phyloP scores from a whole-genome alignment of 2,888 invertebrate species.

The Branchellion lobata region DNA sequence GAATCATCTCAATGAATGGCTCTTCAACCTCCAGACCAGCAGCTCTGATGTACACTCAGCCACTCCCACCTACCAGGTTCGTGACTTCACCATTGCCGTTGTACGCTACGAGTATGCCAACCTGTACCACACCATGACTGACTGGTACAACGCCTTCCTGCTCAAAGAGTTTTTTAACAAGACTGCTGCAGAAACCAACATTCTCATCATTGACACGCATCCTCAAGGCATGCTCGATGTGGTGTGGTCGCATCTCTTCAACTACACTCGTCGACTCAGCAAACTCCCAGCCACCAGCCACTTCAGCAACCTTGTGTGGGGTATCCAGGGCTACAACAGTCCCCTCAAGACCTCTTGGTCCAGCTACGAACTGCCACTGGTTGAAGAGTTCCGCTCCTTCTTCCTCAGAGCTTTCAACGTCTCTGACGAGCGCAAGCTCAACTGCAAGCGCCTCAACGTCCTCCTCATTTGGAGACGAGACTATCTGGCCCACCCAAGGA shows the following conservation, averaged over 20 bases:
- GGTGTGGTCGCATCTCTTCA: conserved; percentile 58
- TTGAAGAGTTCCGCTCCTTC: conserved; percentile 58
- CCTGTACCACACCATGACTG: conserved; percentile 53
- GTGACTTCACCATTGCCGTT: conserved; percentile 50
- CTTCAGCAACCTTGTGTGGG: conserved; percentile 55
- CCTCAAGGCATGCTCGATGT: conserved; percentile 57
- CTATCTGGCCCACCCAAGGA: conserved; percentile 61
- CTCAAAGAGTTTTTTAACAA: conserved; percentile 52
- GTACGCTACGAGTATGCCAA: conserved; percentile 51
- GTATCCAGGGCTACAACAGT: conserved; percentile 58
- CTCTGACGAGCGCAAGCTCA: conserved; percentile 43
- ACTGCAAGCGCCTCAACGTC: conserved; percentile 56
- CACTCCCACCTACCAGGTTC: not conserved
- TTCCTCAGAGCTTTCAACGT: conserved; percentile 54
- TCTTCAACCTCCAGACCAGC: conserved; percentile 41
- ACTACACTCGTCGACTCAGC: conserved; percentile 54
- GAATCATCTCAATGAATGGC: conserved; percentile 51
- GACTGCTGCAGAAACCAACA: conserved; percentile 51
- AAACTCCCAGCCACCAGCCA: conserved; percentile 51
- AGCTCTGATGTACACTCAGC: not conserved
- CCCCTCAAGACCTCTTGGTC: conserved; percentile 54
- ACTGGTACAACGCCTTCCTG: conserved; percentile 53
- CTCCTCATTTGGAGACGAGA: conserved; percentile 59
- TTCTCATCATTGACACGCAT: conserved; percentile 59
- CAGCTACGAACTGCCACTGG: conserved; percentile 53